Evolutionary conservation across 2,888 invertebrate species (phyloP).

Genomic region (Ashinkailepas kermadecensis): DNA sequence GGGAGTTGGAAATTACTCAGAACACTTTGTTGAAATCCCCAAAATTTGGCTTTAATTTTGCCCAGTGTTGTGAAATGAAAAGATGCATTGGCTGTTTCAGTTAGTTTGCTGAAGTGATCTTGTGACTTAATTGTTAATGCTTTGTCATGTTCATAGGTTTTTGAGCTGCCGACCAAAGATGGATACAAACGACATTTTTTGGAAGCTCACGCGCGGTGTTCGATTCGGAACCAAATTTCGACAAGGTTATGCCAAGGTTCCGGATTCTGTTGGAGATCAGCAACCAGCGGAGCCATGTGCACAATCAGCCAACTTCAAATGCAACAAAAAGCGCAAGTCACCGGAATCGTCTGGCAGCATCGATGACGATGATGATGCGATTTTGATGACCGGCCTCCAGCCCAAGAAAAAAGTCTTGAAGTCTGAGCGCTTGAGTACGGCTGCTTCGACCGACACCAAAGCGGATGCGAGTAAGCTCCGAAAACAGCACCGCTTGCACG

Average conservation of each 20-base stretch:
- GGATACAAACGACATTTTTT: conserved; percentile 28
- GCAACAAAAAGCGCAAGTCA: background rate
- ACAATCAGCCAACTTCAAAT: background rate
- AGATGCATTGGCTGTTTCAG: no score
- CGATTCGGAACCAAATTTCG: conserved; percentile 25
- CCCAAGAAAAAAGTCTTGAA: background rate
- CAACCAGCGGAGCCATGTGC: background rate
- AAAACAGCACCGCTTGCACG: conserved; percentile 67
- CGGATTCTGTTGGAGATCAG: background rate
- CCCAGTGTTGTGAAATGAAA: no score
- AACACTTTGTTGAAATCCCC: background rate
- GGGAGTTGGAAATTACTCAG: background rate
- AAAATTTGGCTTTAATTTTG: background rate
- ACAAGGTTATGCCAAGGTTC: background rate
- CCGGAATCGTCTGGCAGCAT: background rate
- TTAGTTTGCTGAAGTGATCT: no score
- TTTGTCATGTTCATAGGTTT: background rate
- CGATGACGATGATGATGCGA: background rate
- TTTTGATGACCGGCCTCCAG: background rate
- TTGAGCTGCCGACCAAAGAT: background rate
- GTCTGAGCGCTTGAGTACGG: background rate
- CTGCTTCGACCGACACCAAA: background rate
- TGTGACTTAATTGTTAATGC: background rate
- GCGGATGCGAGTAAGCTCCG: conserved; percentile 53
- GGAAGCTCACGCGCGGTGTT: conserved; percentile 30